Conservation (phyloP, 2,113 vertebrate genomes). For the Melanerpes aurifrons region DNA sequence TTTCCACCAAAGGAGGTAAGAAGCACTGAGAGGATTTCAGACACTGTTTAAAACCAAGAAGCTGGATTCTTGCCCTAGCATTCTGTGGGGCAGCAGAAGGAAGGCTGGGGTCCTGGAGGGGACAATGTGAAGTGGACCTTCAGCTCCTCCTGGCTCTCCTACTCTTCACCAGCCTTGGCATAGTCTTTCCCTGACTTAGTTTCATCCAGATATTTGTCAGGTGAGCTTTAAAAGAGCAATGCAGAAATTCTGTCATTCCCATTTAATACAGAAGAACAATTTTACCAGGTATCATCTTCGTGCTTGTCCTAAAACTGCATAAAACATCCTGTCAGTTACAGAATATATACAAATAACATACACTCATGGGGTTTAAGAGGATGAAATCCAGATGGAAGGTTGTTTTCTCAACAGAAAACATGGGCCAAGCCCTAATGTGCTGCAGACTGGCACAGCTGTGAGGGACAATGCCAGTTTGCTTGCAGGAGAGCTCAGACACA, state of each 20-base stretch:
- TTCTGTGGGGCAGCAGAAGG: background rate
- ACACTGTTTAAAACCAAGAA: background rate
- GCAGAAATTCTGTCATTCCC: background rate
- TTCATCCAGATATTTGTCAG: background rate
- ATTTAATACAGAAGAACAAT: background rate
- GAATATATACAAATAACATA: constrained; percentile 3
- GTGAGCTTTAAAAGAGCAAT: background rate
- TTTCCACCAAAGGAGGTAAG: background rate
- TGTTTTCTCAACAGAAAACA: background rate
- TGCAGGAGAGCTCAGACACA: background rate
- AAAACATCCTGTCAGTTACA: background rate
- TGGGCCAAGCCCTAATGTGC: background rate
- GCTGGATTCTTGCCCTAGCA: rapidly evolving
- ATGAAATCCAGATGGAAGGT: constrained; percentile 52
- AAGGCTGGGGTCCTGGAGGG: background rate
- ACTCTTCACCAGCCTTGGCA: background rate
- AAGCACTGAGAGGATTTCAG: background rate
- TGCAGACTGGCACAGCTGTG: constrained; percentile 1
- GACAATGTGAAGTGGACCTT: background rate
- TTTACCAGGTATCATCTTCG: background rate
- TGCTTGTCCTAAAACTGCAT: background rate
- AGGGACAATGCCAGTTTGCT: constrained; percentile 3
- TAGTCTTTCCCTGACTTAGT: background rate
- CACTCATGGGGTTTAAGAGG: background rate
- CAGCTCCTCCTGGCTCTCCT: background rate